These are phyloP conservation scores for Toxonevra muliebris DNA, from an alignment of 2,888 invertebrate genomes.

Conservation along the genomic window DNA sequence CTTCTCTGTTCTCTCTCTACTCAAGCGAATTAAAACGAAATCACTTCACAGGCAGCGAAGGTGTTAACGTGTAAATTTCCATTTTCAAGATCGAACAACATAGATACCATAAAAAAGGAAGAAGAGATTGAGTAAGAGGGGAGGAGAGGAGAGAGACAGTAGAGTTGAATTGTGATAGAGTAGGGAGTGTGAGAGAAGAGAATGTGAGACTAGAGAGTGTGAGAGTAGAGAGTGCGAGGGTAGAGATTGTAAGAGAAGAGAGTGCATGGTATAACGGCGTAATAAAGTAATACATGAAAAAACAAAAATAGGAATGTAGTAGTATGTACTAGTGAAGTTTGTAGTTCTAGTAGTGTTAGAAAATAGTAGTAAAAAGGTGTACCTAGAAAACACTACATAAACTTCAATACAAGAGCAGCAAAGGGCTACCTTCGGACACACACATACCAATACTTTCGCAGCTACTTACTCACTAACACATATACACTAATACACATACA, in stretches of 20 bases:
- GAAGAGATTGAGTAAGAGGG: slow-evolving; percentile 30
- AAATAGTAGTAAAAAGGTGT: no score
- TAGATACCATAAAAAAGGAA: slow-evolving; percentile 33
- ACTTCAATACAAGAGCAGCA: not conserved
- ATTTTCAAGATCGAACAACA: slow-evolving; percentile 54
- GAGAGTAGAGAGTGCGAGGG: not conserved
- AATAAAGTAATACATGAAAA: not conserved
- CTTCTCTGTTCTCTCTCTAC: not conserved
- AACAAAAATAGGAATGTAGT: not conserved
- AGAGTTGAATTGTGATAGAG: no score
- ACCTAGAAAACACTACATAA: no score
- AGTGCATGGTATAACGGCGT: not conserved
- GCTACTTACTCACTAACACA: no score
- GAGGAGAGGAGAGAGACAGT: not conserved
- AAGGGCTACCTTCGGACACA: not conserved
- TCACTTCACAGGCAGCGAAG: slow-evolving; percentile 42
- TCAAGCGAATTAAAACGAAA: no score
- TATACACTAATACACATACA: not conserved
- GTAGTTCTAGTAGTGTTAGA: no score
- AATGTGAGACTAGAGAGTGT: no score
- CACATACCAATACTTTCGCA: no score
- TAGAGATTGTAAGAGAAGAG: no score
- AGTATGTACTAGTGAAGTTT: no score
- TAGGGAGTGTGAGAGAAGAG: no score
- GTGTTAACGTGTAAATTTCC: slow-evolving; percentile 63